Conservation (phyloP, 92 coral and sea anemone species). For the Meandrina meandrites region DNA sequence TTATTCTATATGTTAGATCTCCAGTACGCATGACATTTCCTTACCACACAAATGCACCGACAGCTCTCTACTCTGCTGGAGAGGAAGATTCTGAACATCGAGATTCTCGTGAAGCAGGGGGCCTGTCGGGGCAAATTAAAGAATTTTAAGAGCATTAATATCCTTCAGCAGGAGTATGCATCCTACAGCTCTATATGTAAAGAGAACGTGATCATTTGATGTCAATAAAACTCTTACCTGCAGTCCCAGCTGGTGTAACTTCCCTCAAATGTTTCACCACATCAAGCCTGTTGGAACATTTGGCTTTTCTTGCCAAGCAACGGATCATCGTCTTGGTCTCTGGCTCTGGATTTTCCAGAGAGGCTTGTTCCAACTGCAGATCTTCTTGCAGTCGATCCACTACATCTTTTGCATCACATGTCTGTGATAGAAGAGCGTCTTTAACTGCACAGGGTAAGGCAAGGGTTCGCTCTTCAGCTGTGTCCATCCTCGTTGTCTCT, state of each 20-base stretch:
- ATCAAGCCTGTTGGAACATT: slow-evolving; percentile 12
- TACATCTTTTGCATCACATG: not conserved
- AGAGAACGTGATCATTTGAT: not conserved
- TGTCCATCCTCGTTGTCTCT: not conserved
- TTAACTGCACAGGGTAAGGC: not conserved
- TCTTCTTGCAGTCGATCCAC: slow-evolving; percentile 1
- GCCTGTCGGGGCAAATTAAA: not conserved
- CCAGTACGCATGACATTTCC: too few species aligned
- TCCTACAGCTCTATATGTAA: too few species aligned
- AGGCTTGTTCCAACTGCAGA: slow-evolving; percentile 20
- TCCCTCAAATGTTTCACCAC: slow-evolving; percentile 30
- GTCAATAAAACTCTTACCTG: slow-evolving; percentile 18
- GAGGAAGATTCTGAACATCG: not conserved
- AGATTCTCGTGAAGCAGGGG: not conserved
- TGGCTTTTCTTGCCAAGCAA: not conserved
- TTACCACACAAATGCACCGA: not conserved
- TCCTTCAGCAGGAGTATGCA: too few species aligned
- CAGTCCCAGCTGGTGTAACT: slow-evolving; percentile 43
- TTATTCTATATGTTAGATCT: too few species aligned
- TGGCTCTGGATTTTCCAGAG: slow-evolving; percentile 12
- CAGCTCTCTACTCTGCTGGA: not conserved
- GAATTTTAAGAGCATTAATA: too few species aligned
- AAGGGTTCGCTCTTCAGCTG: not conserved
- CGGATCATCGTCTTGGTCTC: slow-evolving; percentile 20
- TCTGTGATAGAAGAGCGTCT: not conserved